Percentiles rank a stretch among this genome's conserved stretches.
Conservation (phyloP, 1,140 invertebrate species). For the Drosophila kohkoa region DNA sequence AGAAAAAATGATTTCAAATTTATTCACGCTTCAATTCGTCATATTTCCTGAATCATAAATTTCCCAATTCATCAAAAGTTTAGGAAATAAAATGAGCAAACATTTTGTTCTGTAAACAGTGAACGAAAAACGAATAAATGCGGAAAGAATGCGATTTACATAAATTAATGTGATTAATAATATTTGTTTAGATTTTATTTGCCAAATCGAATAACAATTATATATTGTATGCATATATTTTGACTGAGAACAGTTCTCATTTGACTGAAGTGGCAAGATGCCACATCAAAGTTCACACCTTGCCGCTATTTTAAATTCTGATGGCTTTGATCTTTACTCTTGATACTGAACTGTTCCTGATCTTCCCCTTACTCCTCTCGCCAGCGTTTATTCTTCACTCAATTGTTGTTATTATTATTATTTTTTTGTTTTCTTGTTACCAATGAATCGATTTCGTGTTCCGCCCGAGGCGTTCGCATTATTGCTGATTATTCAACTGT, state of each 20-base stretch:
- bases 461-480: slow-evolving; percentile 65
- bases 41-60: neutral
- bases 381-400: neutral
- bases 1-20: neutral
- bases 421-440: slow-evolving; percentile 31
- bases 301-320: slow-evolving; percentile 27
- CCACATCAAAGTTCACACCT: slow-evolving; percentile 73
- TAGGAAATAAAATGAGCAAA: neutral
- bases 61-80: neutral
- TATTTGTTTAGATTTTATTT: neutral
- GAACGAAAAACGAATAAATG: neutral
- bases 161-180: neutral
- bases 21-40: neutral
- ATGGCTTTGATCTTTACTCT: slow-evolving; percentile 72
- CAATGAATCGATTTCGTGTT: slow-evolving; percentile 76
- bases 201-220: neutral
- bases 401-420: slow-evolving; percentile 35
- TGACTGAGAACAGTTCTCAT: neutral
- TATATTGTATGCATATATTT: slow-evolving; percentile 3
- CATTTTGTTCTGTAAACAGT: neutral
- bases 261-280: slow-evolving; percentile 49
- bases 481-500: slow-evolving; percentile 80
- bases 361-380: neutral
- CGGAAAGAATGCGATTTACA: neutral
- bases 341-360: slow-evolving; percentile 37